A percentile compares a stretch with the other conserved stretches of the same genome.
phyloP scores from a whole-genome alignment of 2,113 vertebrate genomes.

The Brachyistius frenatus region DNA sequence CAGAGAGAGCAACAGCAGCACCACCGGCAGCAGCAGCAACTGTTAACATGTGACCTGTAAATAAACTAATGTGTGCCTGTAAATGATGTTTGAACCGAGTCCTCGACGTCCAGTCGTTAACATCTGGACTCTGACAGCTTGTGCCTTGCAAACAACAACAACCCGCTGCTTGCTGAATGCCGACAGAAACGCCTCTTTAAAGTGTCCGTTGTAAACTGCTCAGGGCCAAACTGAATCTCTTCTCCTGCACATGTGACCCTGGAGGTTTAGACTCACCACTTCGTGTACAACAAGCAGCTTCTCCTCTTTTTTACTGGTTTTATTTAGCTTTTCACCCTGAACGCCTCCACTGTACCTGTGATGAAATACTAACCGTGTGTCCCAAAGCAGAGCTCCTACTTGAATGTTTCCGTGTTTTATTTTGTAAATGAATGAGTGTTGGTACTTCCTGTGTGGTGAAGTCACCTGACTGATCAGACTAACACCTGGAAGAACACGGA shows the following conservation, averaged over 20 bases:
- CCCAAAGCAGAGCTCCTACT: slow-evolving; percentile 41
- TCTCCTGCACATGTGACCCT: slow-evolving; percentile 74
- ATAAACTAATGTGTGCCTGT: slow-evolving; percentile 95
- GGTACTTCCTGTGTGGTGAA: background rate
- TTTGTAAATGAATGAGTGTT: background rate
- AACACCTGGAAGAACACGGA: slow-evolving; percentile 13
- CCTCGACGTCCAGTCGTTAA: slow-evolving; percentile 90
- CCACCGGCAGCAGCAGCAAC: slow-evolving; percentile 49
- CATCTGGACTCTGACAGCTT: slow-evolving; percentile 86
- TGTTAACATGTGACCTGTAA: slow-evolving; percentile 89
- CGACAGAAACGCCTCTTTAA: slow-evolving; percentile 52
- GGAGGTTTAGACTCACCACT: slow-evolving; percentile 56
- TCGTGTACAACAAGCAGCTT: slow-evolving; percentile 10
- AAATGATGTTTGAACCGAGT: slow-evolving; percentile 86
- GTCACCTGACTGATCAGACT: slow-evolving; percentile 3
- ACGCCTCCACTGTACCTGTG: slow-evolving; percentile 67
- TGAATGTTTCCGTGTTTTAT: background rate
- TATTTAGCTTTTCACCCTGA: slow-evolving; percentile 61
- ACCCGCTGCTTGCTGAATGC: slow-evolving; percentile 90
- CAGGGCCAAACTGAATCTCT: slow-evolving; percentile 75
- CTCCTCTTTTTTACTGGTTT: slow-evolving; percentile 34
- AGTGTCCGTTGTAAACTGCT: slow-evolving; percentile 74
- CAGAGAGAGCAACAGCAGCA: slow-evolving; percentile 61
- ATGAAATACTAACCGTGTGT: slow-evolving; percentile 66
- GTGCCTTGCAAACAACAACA: slow-evolving; percentile 83